A percentile compares a stretch with the other conserved stretches of the same genome.
phyloP scores from a whole-genome alignment of 2,113 vertebrate genomes.

The Parotia lawesii region DNA sequence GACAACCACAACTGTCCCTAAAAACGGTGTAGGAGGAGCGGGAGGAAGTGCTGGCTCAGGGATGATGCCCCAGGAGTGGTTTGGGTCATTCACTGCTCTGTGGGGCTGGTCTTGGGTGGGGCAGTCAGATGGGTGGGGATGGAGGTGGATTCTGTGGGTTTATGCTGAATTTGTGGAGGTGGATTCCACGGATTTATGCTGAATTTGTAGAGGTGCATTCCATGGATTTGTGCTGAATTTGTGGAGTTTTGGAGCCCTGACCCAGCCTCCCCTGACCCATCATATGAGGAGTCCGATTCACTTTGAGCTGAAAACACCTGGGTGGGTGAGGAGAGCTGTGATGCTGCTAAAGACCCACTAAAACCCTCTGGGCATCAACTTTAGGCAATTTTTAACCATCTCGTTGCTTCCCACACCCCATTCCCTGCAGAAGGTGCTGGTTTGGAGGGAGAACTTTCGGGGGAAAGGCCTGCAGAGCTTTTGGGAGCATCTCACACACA shows the following conservation, averaged over 20 bases:
- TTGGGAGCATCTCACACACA: neutral
- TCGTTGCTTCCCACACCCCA: neutral
- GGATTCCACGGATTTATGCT: neutral
- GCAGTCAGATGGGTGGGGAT: too few species aligned
- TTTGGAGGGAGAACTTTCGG: neutral
- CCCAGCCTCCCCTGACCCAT: neutral
- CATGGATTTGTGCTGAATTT: neutral
- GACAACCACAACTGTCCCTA: neutral
- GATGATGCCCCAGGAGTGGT: neutral
- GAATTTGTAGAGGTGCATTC: neutral
- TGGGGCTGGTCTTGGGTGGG: neutral
- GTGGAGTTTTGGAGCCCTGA: neutral
- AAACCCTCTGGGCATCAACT: neutral
- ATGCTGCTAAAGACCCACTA: too few species aligned
- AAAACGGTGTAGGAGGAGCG: neutral
- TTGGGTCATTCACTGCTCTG: neutral
- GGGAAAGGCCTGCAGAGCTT: neutral
- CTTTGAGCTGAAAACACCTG: too few species aligned
- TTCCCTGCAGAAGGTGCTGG: neutral
- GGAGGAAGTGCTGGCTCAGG: neutral
- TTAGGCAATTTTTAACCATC: neutral
- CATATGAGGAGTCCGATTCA: neutral
- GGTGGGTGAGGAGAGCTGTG: neutral
- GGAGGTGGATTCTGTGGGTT: neutral
- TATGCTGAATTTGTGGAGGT: neutral